phyloP scores from a whole-genome alignment of 1,140 invertebrate species.

The Parapsyche elsis region DNA sequence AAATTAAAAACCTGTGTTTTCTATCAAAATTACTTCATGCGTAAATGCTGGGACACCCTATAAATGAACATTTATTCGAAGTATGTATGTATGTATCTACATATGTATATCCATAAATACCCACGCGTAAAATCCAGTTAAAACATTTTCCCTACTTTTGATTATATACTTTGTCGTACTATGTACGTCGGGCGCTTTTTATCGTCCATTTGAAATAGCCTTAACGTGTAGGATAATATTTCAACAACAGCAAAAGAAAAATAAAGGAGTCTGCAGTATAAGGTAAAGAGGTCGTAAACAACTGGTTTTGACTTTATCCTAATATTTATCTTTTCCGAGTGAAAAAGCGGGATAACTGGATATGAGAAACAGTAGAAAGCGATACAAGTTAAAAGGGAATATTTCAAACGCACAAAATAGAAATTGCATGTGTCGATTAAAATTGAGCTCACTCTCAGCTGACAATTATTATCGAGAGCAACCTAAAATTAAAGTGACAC shows the following conservation, averaged over 20 bases:
- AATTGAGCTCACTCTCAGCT: too few relatives aligned
- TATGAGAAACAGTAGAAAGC: constrained; percentile 6
- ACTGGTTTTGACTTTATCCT: constrained; percentile 30
- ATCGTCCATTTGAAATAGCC: not conserved
- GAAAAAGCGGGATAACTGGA: constrained; percentile 8
- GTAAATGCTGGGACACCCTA: too few relatives aligned
- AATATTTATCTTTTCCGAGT: constrained; percentile 30
- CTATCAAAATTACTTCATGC: too few relatives aligned
- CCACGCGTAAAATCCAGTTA: too few relatives aligned
- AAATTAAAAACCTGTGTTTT: too few relatives aligned
- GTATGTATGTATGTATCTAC: too few relatives aligned
- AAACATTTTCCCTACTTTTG: too few relatives aligned
- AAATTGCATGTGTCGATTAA: not conserved
- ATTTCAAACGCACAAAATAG: not conserved
- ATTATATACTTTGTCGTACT: too few relatives aligned
- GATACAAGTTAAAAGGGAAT: constrained; percentile 4
- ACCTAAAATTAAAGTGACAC: too few relatives aligned
- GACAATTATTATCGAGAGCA: too few relatives aligned
- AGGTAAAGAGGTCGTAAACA: constrained; percentile 27
- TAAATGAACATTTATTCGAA: too few relatives aligned
- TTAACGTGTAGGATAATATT: constrained; percentile 6
- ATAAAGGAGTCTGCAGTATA: not conserved
- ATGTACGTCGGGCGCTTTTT: not conserved
- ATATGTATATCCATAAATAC: too few relatives aligned
- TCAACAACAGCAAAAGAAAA: constrained; percentile 3